Percentiles rank a stretch among this genome's conserved stretches.
Evolutionary conservation across 2,113 vertebrate species (phyloP).

Genomic region (Dromiciops gliroides): DNA sequence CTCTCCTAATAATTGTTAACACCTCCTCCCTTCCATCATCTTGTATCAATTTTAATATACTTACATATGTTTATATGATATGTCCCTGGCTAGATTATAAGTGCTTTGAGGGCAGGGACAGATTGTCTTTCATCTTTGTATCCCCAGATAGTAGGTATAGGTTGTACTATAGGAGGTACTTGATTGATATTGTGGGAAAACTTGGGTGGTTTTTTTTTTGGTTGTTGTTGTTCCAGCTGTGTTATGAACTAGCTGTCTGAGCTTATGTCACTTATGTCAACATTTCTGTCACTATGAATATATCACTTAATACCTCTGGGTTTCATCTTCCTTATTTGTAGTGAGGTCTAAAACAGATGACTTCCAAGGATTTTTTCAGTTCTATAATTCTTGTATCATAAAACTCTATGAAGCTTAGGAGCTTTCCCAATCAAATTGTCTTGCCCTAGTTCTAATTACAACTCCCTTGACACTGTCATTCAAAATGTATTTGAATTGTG

Average conservation of each 20-base stretch:
- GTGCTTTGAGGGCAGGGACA: not conserved
- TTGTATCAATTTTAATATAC: too few species aligned
- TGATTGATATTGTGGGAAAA: not conserved
- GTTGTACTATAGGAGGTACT: not conserved
- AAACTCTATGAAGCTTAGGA: not conserved
- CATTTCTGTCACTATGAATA: not conserved
- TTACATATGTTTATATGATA: not conserved
- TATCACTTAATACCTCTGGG: not conserved
- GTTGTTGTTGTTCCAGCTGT: too few species aligned
- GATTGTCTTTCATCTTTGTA: not conserved
- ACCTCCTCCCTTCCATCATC: too few species aligned
- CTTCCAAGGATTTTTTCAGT: not conserved
- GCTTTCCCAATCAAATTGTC: not conserved
- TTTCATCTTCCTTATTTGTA: not conserved
- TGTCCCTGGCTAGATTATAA: not conserved
- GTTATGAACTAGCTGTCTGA: too few species aligned
- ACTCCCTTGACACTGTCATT: not conserved
- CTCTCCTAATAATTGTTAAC: not conserved
- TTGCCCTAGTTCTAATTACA: not conserved
- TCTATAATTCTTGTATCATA: not conserved
- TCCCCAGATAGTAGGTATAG: not conserved
- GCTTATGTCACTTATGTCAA: not conserved
- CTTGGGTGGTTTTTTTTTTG: not conserved
- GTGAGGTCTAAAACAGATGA: not conserved
- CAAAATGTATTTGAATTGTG: constrained; percentile 6